phyloP scores from a whole-genome alignment of 2,888 invertebrate species.

The Clepsis dumicolana region DNA sequence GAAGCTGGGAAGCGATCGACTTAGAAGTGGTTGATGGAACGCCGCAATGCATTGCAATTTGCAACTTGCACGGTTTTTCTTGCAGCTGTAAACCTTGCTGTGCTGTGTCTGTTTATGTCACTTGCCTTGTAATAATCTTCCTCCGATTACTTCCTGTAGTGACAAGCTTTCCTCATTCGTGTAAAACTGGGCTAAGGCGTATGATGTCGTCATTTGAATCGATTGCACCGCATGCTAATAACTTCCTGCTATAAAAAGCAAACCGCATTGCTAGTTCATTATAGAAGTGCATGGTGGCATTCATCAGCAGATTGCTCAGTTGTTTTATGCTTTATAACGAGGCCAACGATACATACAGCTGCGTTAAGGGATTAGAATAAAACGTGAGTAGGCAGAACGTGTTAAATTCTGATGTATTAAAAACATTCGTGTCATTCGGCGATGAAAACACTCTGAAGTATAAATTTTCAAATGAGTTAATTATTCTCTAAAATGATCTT shows the following conservation, averaged over 20 bases:
- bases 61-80: no score
- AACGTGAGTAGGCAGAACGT: neutral
- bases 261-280: conserved; percentile 24
- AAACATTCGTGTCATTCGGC: neutral
- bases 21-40: no score
- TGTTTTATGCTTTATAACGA: neutral
- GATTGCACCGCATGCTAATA: conserved; percentile 12
- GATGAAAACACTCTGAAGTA: no score
- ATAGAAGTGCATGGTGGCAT: conserved; percentile 9
- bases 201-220: conserved; percentile 22
- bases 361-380: neutral
- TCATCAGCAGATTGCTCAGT: conserved; percentile 13
- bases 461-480: no score
- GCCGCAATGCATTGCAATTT: no score
- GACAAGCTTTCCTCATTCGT: conserved; percentile 12
- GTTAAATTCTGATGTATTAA: neutral
- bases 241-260: conserved; percentile 9
- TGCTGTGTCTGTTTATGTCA: neutral
- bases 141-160: conserved; percentile 17
- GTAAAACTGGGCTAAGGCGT: neutral
- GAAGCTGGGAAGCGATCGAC: no score
- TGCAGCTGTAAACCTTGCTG: no score
- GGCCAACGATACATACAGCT: neutral
- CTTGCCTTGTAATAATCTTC: conserved; percentile 22
- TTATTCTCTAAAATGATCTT: no score